Evolutionary conservation across 2,113 vertebrate genomes (phyloP), one percentile per base, ranked within the genome.

Genomic region (Rhadina sibilatrix): DNA sequence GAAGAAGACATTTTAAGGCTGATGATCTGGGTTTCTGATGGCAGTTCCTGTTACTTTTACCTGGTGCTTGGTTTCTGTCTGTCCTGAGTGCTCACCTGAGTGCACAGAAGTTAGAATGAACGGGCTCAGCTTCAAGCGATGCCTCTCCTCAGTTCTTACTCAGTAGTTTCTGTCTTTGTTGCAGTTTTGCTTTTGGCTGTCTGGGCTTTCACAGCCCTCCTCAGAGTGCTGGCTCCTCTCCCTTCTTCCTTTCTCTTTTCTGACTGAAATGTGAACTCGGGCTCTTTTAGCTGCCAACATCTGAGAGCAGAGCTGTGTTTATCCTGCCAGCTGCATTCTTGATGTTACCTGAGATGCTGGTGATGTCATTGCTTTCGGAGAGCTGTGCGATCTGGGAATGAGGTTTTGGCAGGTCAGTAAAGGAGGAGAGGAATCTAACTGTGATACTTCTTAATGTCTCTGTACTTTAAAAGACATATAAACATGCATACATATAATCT

Each of bases 361-460:
- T 74, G 61, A 90, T 94, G 79, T 89, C 77, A 96, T 69, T 68
- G 11, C 82, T 85, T 85, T 54, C 17, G 28, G 65, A 80, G 61
- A 89, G 30, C 59, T 71, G 24, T 60, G 25, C 1, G 5, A 61
- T 89, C 68, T 92, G 89, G 65, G 66, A 22, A 70, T 96, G 86
- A 93, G 69, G 80, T 71, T 82, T 91, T 81, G 87, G 86, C 82
- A 96, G 94, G 89, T 92, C 76, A 90, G 90, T 92, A 92, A 94
- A 97, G 90, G 87, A 94, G 92, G 72, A 74, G 69, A 46, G 68
- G 44, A 74, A 78, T 91, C 59, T 19, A 87, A 64, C 78, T 52
- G 54, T 5, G 15, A 57, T 68, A 65, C 59, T 96, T 88, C 38
- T 40, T 68, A 77, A 71, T 74, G 74, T 50, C 81, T 82, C 46